Percentiles rank a stretch among this genome's conserved stretches.
Conservation (phyloP, 2,888 invertebrate genomes). For the Timandra comae region DNA sequence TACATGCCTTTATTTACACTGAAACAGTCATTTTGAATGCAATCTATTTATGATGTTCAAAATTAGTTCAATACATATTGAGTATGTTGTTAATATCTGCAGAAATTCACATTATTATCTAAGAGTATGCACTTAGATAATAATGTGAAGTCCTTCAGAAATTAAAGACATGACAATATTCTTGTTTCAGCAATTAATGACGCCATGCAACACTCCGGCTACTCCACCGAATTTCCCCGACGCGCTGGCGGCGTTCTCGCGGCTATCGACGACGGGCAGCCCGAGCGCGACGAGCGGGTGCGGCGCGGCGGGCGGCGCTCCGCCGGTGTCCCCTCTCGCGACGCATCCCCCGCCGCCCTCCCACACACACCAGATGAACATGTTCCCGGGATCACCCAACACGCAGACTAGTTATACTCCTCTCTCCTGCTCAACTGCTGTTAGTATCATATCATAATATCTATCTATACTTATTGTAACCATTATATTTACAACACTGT, state of each 20-base stretch:
- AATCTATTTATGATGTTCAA: too few species aligned
- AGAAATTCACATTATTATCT: too few species aligned
- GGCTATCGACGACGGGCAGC: conserved; percentile 84
- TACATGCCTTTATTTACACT: too few species aligned
- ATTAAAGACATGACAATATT: too few species aligned
- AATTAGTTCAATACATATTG: too few species aligned
- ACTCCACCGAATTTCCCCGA: conserved; percentile 97
- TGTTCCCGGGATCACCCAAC: conserved; percentile 54
- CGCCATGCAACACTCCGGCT: conserved; percentile 95
- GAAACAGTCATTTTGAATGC: too few species aligned
- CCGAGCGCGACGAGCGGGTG: conserved; percentile 54
- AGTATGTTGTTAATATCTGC: too few species aligned
- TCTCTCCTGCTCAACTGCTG: conserved; percentile 69
- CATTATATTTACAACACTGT: too few species aligned
- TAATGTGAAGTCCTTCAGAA: too few species aligned
- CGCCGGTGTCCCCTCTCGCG: conserved; percentile 64
- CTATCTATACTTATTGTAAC: too few species aligned
- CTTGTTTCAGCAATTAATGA: conserved; percentile 84
- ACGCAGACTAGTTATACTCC: conserved; percentile 58
- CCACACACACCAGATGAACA: conserved; percentile 44
- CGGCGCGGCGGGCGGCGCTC: conserved; percentile 41
- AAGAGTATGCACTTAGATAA: too few species aligned
- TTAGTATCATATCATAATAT: conserved; percentile 32
- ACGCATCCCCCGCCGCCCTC: conserved; percentile 57
- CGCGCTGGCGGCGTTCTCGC: conserved; percentile 90